A percentile compares a stretch with the other conserved stretches of the same genome.
These are phyloP conservation scores for Natrix natrix DNA, from an alignment of 2,797 vertebrate genomes.

Conservation along the genomic window DNA sequence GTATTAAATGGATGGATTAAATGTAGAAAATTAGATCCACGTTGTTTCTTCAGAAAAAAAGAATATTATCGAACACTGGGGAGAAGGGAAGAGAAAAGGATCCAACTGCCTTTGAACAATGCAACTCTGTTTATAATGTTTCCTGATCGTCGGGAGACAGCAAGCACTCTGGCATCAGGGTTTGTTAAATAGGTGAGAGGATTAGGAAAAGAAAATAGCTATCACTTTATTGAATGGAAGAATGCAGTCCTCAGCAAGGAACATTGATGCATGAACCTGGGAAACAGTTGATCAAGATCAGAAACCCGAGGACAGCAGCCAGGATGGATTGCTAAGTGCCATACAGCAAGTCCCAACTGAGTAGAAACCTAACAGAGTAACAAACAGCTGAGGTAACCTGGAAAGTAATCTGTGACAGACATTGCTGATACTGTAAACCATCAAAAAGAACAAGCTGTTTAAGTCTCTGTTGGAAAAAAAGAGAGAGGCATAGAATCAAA, in stretches of 20 bases:
- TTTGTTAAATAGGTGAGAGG: background rate
- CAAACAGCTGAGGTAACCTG: background rate
- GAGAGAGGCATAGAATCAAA: too few species aligned
- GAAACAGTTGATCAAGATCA: background rate
- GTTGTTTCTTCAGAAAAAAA: background rate
- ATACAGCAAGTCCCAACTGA: background rate
- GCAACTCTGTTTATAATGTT: background rate
- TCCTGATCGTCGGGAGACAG: background rate
- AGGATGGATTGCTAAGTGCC: background rate
- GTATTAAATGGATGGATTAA: background rate
- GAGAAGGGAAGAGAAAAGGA: conserved; percentile 19
- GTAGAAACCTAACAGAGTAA: background rate
- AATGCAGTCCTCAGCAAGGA: background rate
- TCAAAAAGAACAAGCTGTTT: background rate
- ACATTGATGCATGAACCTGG: background rate
- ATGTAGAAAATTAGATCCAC: background rate
- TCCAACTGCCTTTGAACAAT: background rate
- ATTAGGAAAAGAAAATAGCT: background rate
- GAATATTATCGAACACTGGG: conserved; percentile 3
- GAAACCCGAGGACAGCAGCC: background rate
- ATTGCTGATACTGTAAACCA: background rate
- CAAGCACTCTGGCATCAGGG: background rate
- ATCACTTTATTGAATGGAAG: background rate
- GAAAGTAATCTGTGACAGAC: background rate
- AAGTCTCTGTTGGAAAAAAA: background rate